Evolutionary conservation across 2,888 invertebrate genomes (phyloP), one percentile per base, ranked within the genome.

Genomic region (Macrosiphum euphorbiae): DNA sequence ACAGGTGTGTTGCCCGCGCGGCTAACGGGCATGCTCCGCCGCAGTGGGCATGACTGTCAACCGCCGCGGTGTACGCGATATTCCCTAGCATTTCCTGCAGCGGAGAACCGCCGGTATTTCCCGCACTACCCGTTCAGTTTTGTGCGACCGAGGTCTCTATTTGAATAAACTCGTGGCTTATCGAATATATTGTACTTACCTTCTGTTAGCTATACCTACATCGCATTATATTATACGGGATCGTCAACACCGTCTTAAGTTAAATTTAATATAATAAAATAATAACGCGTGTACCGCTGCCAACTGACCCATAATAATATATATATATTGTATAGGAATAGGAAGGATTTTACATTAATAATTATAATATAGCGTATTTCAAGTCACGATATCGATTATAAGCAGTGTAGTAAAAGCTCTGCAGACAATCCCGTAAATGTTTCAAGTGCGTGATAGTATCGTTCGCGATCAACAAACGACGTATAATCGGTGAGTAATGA

Each of bases 1-100:
- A 94, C 94, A 94, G 94, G 94, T 94, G 94, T 55, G 55, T 52
- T 10, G 35, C 35, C 55, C 88, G 90, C 5, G 41, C 67, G 87
- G 47, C 90, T 78, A 41, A 78, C 26, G 41, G 58, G 4, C 44
- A 20, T 67, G 58, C 26, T 26, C 78, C 86, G 47, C 47, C 86
- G 47, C 41, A n/a, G 89, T 78, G 78, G 78, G 78, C 78, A 78
- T 78, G 78, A 78, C 78, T 78, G 87, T 50, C 44, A 44, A 87
- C 87, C 35, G 10, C 47, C 28, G 44, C 16, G 10, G 11, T 20
- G 87, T n/a, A 78, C 35, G 28, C 3, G 47, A 35, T 92, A 41
- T 89, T 90, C 85, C 55, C 84, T 47, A 24, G 89, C 58, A 35
- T 58, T 89, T 90, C 89, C 86, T 61, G 85, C 61, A 87, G 24